Conservation (phyloP, 2,888 invertebrate species). For the Hermaeophaga mercurialis region DNA sequence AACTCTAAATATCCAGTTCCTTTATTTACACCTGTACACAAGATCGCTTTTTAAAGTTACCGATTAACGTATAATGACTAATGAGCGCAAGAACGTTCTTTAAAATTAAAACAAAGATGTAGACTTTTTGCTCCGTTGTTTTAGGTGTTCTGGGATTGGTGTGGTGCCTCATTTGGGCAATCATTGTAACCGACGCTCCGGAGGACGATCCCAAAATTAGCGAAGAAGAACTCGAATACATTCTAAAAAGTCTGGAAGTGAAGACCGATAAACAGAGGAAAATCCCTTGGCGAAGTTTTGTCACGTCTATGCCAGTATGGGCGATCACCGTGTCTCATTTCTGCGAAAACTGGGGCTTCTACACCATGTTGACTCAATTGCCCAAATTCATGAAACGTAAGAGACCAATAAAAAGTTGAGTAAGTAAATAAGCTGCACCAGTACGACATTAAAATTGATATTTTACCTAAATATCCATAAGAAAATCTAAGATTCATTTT, state of each 20-base stretch:
- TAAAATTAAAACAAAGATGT: no score
- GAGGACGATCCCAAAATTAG: conserved; percentile 76
- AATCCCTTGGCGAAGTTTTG: conserved; percentile 79
- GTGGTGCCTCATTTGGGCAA: conserved; percentile 75
- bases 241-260: conserved; percentile 63
- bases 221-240: conserved; percentile 74
- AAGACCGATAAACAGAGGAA: conserved; percentile 60
- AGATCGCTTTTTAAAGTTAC: no score
- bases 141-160: conserved; percentile 69
- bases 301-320: conserved; percentile 80
- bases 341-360: conserved; percentile 90
- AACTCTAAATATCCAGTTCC: no score
- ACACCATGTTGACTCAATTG: conserved; percentile 64
- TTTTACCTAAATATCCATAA: no score
- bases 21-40: no score
- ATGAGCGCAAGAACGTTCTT: no score
- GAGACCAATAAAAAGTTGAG: not conserved
- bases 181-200: conserved; percentile 74
- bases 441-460: no score
- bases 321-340: conserved; percentile 84
- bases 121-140: not conserved
- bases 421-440: conserved; percentile 54
- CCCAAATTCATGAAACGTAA: conserved; percentile 37
- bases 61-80: no score
- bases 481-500: no score